Conservation (phyloP, 1,140 invertebrate species). For the Helicorthomorpha holstii region DNA sequence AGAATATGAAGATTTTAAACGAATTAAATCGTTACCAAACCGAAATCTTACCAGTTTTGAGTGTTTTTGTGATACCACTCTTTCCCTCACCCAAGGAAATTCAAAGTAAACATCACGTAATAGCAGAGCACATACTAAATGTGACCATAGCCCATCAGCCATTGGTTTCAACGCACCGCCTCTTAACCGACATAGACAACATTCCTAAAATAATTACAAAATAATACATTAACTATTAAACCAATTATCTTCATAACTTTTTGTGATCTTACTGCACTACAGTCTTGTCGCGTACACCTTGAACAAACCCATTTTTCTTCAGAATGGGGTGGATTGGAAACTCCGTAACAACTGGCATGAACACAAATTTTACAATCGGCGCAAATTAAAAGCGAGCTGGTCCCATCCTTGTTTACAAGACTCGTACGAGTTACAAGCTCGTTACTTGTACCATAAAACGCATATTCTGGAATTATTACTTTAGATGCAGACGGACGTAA, state of each 20-base stretch:
- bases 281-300: conserved; percentile 16
- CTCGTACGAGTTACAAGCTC: too few relatives aligned
- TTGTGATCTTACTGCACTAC: conserved; percentile 12
- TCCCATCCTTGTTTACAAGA: not conserved
- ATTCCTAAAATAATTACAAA: conserved; percentile 17
- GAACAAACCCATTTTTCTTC: conserved; percentile 21
- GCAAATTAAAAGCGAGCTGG: conserved; percentile 22
- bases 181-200: conserved; percentile 35
- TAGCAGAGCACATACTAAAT: conserved; percentile 34
- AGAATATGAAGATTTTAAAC: conserved; percentile 3
- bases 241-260: conserved; percentile 24
- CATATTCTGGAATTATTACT: too few relatives aligned
- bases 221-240: conserved; percentile 7
- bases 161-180: conserved; percentile 44
- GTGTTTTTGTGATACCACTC: conserved; percentile 22
- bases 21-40: not conserved
- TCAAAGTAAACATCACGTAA: conserved; percentile 25
- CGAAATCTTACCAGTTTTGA: conserved; percentile 20
- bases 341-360: conserved; percentile 25
- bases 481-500: too few relatives aligned
- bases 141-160: conserved; percentile 36
- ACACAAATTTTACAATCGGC: conserved; percentile 27
- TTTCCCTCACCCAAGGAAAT: conserved; percentile 23
- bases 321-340: conserved; percentile 6
- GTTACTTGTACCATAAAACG: too few relatives aligned